These are phyloP conservation scores for Tragelaphus scriptus DNA, from an alignment of 2,113 vertebrate genomes.

Conservation along the genomic window DNA sequence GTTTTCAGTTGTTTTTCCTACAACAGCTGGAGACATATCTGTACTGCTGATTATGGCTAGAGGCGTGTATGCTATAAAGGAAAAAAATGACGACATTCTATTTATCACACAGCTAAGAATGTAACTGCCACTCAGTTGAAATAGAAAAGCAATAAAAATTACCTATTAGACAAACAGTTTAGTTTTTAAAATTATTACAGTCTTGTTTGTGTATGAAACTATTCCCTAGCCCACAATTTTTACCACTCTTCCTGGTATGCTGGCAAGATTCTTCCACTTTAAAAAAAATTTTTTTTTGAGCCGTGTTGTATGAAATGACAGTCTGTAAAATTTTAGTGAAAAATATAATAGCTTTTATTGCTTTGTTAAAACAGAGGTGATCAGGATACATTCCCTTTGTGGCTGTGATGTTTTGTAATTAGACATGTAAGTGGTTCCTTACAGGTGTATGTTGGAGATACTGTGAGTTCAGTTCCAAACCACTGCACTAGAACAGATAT, in stretches of 20 bases:
- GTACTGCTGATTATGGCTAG: neutral
- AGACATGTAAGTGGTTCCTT: neutral
- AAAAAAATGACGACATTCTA: neutral
- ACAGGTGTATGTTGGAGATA: neutral
- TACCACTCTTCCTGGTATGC: neutral
- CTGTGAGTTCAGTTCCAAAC: neutral
- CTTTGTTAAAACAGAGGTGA: neutral
- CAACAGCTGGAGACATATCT: neutral
- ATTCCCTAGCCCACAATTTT: neutral
- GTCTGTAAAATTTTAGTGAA: neutral
- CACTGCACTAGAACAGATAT: neutral
- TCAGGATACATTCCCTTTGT: neutral
- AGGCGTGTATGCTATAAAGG: neutral
- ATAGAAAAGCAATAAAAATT: conserved; percentile 6
- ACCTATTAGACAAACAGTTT: neutral
- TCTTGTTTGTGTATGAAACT: neutral
- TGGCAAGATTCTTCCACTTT: neutral
- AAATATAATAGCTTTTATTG: neutral
- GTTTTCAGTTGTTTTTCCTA: neutral
- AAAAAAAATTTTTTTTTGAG: neutral
- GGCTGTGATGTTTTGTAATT: neutral
- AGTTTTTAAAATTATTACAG: neutral
- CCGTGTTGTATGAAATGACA: neutral
- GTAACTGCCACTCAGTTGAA: neutral
- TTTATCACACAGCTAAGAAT: neutral